phyloP scores from a whole-genome alignment of 2,888 invertebrate species.

The Hesperia comma region DNA sequence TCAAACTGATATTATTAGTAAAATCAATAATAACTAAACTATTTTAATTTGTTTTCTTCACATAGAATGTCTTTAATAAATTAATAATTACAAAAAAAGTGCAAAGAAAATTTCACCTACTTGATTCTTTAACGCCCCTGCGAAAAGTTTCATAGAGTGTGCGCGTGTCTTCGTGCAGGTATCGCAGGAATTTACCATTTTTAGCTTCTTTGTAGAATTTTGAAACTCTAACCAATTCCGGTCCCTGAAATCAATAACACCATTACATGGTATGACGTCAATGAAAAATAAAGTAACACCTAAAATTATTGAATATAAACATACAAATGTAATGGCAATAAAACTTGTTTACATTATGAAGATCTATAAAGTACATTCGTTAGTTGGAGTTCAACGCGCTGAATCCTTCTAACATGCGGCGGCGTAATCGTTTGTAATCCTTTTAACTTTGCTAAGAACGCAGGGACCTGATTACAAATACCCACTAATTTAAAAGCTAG shows the following conservation, averaged over 20 bases:
- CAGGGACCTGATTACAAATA: constrained; percentile 37
- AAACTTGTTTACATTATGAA: constrained; percentile 22
- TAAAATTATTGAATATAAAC: neutral
- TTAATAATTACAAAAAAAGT: neutral
- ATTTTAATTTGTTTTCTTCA: neutral
- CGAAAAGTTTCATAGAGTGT: constrained; percentile 96
- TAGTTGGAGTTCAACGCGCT: constrained; percentile 59
- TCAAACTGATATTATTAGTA: neutral
- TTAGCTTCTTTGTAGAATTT: constrained; percentile 95
- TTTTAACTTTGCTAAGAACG: constrained; percentile 55
- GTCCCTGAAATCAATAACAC: constrained; percentile 86
- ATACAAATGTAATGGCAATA: constrained; percentile 23
- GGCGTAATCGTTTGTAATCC: constrained; percentile 70
- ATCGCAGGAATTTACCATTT: constrained; percentile 93
- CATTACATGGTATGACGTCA: too few species aligned
- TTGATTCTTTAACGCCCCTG: constrained; percentile 95
- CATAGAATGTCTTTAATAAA: neutral
- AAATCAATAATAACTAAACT: neutral
- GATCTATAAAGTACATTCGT: constrained; percentile 19
- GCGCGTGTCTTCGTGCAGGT: constrained; percentile 92
- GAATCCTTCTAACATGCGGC: constrained; percentile 64
- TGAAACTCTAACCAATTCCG: constrained; percentile 94
- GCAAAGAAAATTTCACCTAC: constrained; percentile 79
- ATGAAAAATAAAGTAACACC: too few species aligned
- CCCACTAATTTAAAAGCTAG: neutral